Base-by-base conservation (phyloP, 2,113 vertebrate species). In the Rutilus rutilus region DNA sequence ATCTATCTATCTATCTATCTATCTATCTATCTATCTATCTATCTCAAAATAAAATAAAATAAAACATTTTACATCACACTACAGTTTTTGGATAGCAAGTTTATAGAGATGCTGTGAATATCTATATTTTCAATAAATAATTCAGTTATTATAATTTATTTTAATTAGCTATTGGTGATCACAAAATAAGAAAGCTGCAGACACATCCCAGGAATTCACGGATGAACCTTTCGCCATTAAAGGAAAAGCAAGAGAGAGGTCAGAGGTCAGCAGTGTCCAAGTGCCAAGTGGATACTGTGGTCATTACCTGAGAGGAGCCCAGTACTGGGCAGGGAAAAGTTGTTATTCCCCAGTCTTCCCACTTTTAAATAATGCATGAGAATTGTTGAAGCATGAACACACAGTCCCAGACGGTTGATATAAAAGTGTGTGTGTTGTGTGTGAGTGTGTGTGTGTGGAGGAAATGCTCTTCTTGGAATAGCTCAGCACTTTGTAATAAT, bases 341-440 rank as follows among this genome's bases (percentile, higher is more conserved):
- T 77, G 84, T 93, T 91, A 91, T 88, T 75, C 27, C 62, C 25
- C 25, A 67, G 19, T 23, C 80, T 69, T 88, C 86, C 86, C 78
- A 54, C 88, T 91, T 85, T 90, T 94, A 90, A 95, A 95, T 93
- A 92, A 94, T 95, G 92, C 92, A 94, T 92, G 90, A 89, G 89
- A 93, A 90, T 42, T 90, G 92, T 90, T 89, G 64, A 89, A 92
- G 89, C 89, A 89, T 92, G 87, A 91, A 92, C 86, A 90, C 89
- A 82, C 83, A 86, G 89, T 87, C 89, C 86, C 87, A 89, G 86
- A 91, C 77, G 74, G 87, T 62, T 88, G 87, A 89, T 87, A 86
- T 86, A 88, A 86, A 71, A 87, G 30, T 67, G 69, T 59, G 78
- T 74, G 15, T 10, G 75, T 78, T 11, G 50, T 17, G 30, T 73